Evolutionary conservation across 2,888 invertebrate species (phyloP), one percentile per base, ranked within the genome.

Genomic region (Teinopalpus imperialis): DNA sequence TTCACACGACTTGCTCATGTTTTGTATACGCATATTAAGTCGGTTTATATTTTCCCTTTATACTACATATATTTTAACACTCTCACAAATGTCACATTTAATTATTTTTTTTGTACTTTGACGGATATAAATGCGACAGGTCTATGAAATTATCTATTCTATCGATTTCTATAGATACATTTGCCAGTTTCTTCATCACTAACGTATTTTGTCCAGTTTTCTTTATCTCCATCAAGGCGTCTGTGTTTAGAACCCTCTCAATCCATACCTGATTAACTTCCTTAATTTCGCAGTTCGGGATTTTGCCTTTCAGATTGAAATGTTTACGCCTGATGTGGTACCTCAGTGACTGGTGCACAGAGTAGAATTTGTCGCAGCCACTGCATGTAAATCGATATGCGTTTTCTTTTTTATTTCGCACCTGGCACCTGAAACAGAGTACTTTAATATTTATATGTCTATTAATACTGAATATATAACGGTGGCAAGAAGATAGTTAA

Each of bases 241-340:
- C 52, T 0, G 72, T 56, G 34, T 81, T 76, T 0, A 55, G 30
- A 0, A 80, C 81, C 3, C 61, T 71, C 32, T 82, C 82, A 1
- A 68, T 69, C 80, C 82, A 82, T 0, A 73, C 66, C 40, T 80
- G 66, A 45, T 81, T 74, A 0, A 80, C 54, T 21, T 67, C 54
- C 44, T 73, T 74, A 0, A 52, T 21, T 1, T 69, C 56, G 0
- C 56, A 63, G 6, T 57, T 57, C 0, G 72, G 67, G 2, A 56
- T 45, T 6, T 51, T 60, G 0, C 67, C 52, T 5, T 52, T 43
- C 0, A 76, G 43, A 36, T 81, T 81, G 53, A 66, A 82, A 27
- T 83, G 83, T 0, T 43, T 12, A 1, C 50, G 51, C 0, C 82
- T 55, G 16, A 80, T 74, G 42, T 83, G 82, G 16, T 59, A 61